Percentiles rank a stretch among this genome's conserved stretches.
These are phyloP conservation scores for Patiria miniata DNA, from an alignment of 35 echinoderm and acorn worm species.

Conservation along the genomic window DNA sequence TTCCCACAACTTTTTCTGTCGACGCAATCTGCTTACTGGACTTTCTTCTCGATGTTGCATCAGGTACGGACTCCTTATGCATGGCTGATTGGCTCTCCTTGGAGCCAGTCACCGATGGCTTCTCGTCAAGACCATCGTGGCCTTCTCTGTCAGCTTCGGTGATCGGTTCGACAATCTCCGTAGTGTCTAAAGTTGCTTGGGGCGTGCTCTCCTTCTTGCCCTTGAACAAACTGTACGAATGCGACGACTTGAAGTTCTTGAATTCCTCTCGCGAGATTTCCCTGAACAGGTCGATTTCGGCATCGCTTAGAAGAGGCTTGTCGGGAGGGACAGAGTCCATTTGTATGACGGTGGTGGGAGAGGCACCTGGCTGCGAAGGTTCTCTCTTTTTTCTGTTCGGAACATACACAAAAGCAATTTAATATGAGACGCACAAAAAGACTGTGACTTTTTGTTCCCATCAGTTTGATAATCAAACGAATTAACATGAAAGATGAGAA, in stretches of 20 bases:
- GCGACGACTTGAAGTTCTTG: conserved; percentile 30
- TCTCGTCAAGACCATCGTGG: background rate
- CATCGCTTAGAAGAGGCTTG: background rate
- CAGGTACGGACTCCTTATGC: background rate
- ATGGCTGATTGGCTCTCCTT: background rate
- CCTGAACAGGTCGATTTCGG: conserved; percentile 18
- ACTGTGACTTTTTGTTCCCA: too few species aligned
- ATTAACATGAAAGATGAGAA: too few species aligned
- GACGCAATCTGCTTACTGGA: background rate
- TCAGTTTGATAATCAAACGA: too few species aligned
- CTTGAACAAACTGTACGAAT: conserved; percentile 20
- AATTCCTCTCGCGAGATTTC: conserved; percentile 32
- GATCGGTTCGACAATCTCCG: background rate
- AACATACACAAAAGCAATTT: too few species aligned
- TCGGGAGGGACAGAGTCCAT: background rate
- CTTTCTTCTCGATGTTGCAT: background rate
- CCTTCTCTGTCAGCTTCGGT: conserved; percentile 7
- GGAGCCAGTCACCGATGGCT: background rate
- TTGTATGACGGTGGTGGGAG: background rate
- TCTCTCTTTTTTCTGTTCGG: too few species aligned
- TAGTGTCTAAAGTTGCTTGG: background rate
- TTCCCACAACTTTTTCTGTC: background rate
- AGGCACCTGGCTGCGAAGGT: background rate
- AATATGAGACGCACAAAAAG: too few species aligned
- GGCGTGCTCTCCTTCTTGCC: background rate